Percentiles rank a stretch among this genome's conserved stretches.
Conservation (phyloP, 2,113 vertebrate genomes). For the Nothoprocta perdicaria region DNA sequence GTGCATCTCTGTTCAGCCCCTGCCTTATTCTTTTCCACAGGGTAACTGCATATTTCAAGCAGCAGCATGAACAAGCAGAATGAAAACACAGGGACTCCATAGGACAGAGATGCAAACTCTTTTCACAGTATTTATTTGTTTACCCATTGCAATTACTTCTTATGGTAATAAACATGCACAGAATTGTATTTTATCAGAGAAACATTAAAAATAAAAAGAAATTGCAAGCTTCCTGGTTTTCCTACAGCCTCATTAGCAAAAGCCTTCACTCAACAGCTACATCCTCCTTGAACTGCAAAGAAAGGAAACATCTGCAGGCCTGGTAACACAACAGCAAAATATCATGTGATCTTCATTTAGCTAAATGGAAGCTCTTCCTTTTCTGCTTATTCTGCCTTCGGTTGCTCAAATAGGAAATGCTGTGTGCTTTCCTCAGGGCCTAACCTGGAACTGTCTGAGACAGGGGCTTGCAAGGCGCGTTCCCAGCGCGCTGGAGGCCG, state of each 20-base stretch:
- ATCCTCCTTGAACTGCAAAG: conserved; percentile 64
- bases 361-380: conserved; percentile 42
- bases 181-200: conserved; percentile 40
- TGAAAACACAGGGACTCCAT: background rate
- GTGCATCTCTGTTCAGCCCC: background rate
- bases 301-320: conserved; percentile 73
- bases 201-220: conserved; percentile 53
- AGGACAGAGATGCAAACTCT: background rate
- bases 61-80: background rate
- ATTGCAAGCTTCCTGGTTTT: conserved; percentile 67
- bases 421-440: conserved; percentile 39
- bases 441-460: background rate
- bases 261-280: conserved; percentile 47
- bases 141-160: background rate
- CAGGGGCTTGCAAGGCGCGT: background rate
- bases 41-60: background rate
- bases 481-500: background rate
- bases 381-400: background rate
- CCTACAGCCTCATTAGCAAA: conserved; percentile 52
- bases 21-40: background rate
- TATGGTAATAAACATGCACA: background rate
- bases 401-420: conserved; percentile 48
- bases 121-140: background rate
- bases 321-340: conserved; percentile 55
- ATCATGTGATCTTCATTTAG: conserved; percentile 62